A percentile compares a stretch with the other conserved stretches of the same genome.
phyloP scores from a whole-genome alignment of 2,113 vertebrate genomes.

The Gadus chalcogrammus region DNA sequence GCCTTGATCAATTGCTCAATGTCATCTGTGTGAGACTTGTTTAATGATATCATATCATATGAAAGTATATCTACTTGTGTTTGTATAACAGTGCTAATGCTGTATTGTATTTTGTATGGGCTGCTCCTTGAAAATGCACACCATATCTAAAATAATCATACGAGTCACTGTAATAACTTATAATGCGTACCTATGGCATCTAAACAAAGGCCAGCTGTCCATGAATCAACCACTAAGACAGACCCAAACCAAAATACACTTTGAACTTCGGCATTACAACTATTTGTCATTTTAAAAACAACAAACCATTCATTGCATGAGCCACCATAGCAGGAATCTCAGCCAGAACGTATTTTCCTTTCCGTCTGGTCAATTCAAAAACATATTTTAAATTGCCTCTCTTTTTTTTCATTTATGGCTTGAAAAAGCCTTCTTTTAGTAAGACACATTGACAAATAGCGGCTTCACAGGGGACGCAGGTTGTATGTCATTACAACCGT shows the following conservation, averaged over 20 bases:
- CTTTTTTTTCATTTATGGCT: too few species aligned
- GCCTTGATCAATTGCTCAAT: constrained; percentile 27
- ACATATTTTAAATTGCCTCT: too few species aligned
- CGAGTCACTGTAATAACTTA: constrained; percentile 7
- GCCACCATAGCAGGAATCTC: neutral
- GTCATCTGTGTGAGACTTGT: constrained; percentile 45
- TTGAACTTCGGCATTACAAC: neutral
- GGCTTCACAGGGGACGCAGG: neutral
- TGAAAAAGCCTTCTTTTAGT: neutral
- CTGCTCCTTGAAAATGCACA: constrained; percentile 27
- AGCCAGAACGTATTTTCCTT: too few species aligned
- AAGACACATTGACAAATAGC: neutral
- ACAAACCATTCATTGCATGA: neutral
- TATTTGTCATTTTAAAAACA: neutral
- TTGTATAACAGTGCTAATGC: too few species aligned
- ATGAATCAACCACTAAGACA: neutral
- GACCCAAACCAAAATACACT: neutral
- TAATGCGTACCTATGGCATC: neutral
- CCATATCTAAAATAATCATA: constrained; percentile 29
- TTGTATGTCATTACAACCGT: neutral
- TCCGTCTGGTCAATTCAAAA: neutral
- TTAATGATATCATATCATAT: constrained; percentile 29
- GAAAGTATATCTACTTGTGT: constrained; percentile 34
- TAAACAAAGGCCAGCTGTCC: constrained; percentile 2
- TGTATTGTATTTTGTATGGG: constrained; percentile 1